Evolutionary conservation across 2,797 vertebrate genomes (phyloP), one percentile per base, ranked within the genome.

Genomic region (Paguma larvata): DNA sequence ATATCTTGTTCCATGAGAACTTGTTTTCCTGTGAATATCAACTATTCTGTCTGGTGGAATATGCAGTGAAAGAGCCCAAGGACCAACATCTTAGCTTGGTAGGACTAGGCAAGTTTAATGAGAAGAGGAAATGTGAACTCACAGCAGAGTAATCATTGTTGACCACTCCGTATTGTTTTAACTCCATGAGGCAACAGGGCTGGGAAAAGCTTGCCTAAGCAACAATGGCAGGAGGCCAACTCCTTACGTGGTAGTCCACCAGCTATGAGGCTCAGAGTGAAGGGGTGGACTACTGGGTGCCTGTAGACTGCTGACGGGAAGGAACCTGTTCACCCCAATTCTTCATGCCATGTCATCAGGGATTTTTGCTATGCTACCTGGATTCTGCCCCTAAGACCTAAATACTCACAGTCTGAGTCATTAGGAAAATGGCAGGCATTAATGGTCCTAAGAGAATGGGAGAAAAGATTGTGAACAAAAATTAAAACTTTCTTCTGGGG

Each of bases 381-480:
- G 41, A 53, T 84, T 5, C 48, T 84, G 6, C 11, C 25, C 30
- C 3, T 30, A 6, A 92, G 11, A 44, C 48, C 9, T 73, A 85
- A 34, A 95, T 27, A 86, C 32, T 8, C 19, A 89, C 11, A 41
- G 11, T 78, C 15, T 79, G 21, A n/a, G 19, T 12, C 73, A 85
- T 44, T 34, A 82, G 25, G 18, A 72, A 93, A 83, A 62, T 63
- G 62, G 5, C 16, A 82, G 68, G 4, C 16, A 30, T 38, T 85
- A 68, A 44, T 51, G 15, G 4, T n/a, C 5, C 14, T 59, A 59
- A 59, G 3, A 59, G 56, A 59, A 23, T n/a, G 48, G 9, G 23
- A 46, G 27, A 23, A 62, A 79, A 78, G 32, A 15, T 46, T 32
- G 38, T 89, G 34, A 97, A 83, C 59, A 92, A 82, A 88, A 88